phyloP scores from a whole-genome alignment of 2,797 vertebrate species.

The Pterois miles region DNA sequence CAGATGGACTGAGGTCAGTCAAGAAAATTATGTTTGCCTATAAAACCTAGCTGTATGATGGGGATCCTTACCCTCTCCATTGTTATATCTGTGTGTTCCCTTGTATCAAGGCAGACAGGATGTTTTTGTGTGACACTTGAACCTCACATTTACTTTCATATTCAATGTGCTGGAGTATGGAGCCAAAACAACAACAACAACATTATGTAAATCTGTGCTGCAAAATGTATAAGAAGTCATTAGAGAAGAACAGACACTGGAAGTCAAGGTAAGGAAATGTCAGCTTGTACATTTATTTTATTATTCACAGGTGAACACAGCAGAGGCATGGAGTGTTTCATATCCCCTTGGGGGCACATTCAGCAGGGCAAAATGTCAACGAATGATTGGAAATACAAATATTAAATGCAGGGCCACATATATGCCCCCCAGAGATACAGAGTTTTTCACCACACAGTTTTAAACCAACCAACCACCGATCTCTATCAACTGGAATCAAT shows the following conservation, averaged over 20 bases:
- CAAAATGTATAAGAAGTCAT: background rate
- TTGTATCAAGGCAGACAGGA: background rate
- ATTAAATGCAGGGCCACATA: conserved; percentile 45
- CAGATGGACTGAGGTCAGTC: background rate
- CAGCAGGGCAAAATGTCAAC: conserved; percentile 50
- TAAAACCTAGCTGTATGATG: background rate
- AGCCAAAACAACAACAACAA: background rate
- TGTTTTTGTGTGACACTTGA: background rate
- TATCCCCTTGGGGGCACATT: conserved; percentile 41
- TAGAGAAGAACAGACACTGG: conserved; percentile 26
- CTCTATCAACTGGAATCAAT: conserved; percentile 8
- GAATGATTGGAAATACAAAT: conserved; percentile 48
- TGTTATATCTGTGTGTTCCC: background rate
- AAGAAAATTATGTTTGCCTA: background rate
- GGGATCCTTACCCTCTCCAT: background rate
- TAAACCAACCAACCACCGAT: conserved; percentile 43
- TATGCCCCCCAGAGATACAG: conserved; percentile 43
- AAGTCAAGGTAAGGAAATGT: conserved; percentile 55
- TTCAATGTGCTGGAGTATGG: background rate
- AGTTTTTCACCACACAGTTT: conserved; percentile 48
- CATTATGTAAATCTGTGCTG: background rate
- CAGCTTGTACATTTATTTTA: conserved; percentile 73
- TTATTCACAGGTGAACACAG: conserved; percentile 71
- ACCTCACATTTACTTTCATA: background rate
- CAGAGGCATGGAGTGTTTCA: conserved; percentile 51